These are phyloP conservation scores for Macrotrachela quadricornifera DNA, from an alignment of 1,140 invertebrate genomes.

Conservation along the genomic window DNA sequence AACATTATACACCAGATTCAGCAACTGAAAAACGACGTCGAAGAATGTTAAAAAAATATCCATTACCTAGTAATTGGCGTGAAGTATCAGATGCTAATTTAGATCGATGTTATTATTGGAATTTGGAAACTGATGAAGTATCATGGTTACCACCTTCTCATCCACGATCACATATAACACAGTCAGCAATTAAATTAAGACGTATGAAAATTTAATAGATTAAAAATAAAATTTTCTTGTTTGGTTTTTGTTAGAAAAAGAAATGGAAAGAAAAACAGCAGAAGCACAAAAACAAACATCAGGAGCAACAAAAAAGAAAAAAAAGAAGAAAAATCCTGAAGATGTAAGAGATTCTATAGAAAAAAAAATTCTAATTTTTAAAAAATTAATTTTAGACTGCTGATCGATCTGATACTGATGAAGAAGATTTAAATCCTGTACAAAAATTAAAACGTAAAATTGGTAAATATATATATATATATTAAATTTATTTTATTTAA, in stretches of 20 bases:
- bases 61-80: conserved; percentile 69
- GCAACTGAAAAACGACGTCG: conserved; percentile 5
- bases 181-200: conserved; percentile 57
- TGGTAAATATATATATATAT: too few relatives aligned
- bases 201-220: conserved; percentile 23
- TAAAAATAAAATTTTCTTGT: background rate
- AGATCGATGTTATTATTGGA: conserved; percentile 80
- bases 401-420: too few relatives aligned
- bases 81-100: conserved; percentile 68
- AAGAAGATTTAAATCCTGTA: too few relatives aligned
- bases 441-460: too few relatives aligned
- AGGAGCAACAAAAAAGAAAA: background rate
- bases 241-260: background rate
- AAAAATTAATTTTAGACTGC: too few relatives aligned
- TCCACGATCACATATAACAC: conserved; percentile 47
- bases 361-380: too few relatives aligned
- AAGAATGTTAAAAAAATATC: conserved; percentile 46
- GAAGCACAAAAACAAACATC: background rate
- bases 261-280: background rate
- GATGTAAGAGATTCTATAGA: background rate
- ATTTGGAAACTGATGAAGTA: conserved; percentile 66
- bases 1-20: conserved; percentile 1
- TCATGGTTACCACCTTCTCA: conserved; percentile 78
- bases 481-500: too few relatives aligned
- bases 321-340: background rate